Evolutionary conservation across 2,113 vertebrate species (phyloP), one percentile per base, ranked within the genome.

Genomic region (Ramphastos sulfuratus): DNA sequence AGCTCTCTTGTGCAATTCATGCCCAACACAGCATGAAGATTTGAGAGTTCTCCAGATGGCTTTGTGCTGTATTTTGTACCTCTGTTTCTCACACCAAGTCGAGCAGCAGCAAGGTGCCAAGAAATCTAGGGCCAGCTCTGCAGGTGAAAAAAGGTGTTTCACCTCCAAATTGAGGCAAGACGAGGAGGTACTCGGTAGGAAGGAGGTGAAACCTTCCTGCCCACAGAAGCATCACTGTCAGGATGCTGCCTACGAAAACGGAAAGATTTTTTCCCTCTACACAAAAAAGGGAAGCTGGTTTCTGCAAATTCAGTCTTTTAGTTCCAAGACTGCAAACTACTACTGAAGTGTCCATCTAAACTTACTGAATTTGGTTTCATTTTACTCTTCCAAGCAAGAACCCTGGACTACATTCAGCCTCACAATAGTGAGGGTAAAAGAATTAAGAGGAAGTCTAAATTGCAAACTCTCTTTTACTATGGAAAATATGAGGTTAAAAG

Each of bases 161-260:
- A 21, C 19, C 27, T 37, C 31, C 60, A 54, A 60, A 46, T 7
- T 1, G 1, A 79, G 30, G 89, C 44, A 90, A 31, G 10, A 61
- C 8, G 13, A 7, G 50, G 12, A 87, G 15, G 10, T 15, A n/a
- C 0, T 0, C 8, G 12, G 33, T 28, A 73, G 33, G 55, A 59
- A 72, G 31, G n/a, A 82, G 21, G 25, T 18, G 31, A 84, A 84
- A 75, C 13, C 63, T 31, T n/a, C 52, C 78, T 30, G 10, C 56
- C 15, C 1, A 0, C 20, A 24, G 27, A 23, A 83, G 28, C 65
- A 85, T 69, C 55, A 33, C 27, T 23, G 50, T 10, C 70, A 46
- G 46, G 75, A 80, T 61, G 63, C 39, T 56, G 77, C 52, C 55
- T 28, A 24, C 1, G 3, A 71, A 70, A 77, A 60, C 1, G 1